Base-by-base conservation (phyloP, 2,797 vertebrate species). In the Falco cherrug region DNA sequence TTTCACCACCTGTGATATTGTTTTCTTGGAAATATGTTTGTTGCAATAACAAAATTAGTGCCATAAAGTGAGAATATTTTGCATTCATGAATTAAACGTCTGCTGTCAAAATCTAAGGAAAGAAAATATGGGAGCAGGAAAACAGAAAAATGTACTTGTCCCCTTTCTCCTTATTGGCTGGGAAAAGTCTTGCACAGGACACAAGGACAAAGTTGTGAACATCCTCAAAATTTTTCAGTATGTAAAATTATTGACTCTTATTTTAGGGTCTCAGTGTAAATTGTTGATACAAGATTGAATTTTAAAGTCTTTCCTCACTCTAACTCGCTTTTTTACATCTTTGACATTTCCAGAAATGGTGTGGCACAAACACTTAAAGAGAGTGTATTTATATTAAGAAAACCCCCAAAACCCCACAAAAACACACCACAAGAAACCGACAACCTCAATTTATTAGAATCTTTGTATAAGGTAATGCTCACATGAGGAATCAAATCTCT, bases 1-100 rank as follows among this genome's bases (percentile, higher is more conserved):
- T 85, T 94, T 74, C n/a, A 60, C 75, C 76, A 85, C 71, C 45
- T 78, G 37, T 94, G 84, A 51, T 91, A 83, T 69, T 93, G 39
- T 90, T 94, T 83, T 81, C 57, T 83, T 90, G 35, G 28, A 95
- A 89, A 87, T 75, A 53, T 48, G 59, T 79, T 96, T 82, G 60
- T 90, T 93, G 75, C 39, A 61, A 29, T 85, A 86, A 83, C 50
- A 81, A 81, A 89, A 81, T 91, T 75, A 54, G 45, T 78, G 57
- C 63, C 65, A 71, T 84, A 87, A 89, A 94, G 57, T 48, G n/a
- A 65, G n/a, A 85, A 80, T 95, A 91, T 91, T 95, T 94, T 95
- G 54, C 73, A 81, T 87, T 96, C 81, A 51, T 83, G 75, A 92
- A 80, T 93, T 91, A 84, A 91, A 61, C 93, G 11, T 83, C 35